These are phyloP conservation scores for Henricia sp. DNA, from an alignment of 53 echinoderm and acorn worm species.

Conservation along the genomic window DNA sequence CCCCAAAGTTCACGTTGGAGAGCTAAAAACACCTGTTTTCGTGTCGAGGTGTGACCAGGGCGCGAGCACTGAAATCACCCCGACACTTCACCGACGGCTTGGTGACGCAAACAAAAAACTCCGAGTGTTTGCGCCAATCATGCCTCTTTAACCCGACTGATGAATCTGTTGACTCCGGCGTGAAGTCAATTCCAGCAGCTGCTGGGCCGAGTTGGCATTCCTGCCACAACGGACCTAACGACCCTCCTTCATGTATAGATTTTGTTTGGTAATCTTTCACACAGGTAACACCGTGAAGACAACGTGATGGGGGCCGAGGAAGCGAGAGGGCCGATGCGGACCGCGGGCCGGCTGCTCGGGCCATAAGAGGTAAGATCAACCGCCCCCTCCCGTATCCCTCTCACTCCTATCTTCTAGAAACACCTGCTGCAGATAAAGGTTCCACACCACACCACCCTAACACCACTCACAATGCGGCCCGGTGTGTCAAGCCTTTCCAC, in stretches of 20 bases:
- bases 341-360: constrained; percentile 28
- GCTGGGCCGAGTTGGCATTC: not conserved
- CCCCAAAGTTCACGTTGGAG: not conserved
- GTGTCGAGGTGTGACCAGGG: constrained; percentile 10
- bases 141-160: not conserved
- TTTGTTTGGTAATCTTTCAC: no score
- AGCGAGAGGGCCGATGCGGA: constrained; percentile 11
- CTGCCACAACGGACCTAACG: not conserved
- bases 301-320: not conserved
- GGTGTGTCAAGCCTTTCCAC: not conserved
- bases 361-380: constrained; percentile 33
- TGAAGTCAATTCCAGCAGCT: constrained; percentile 53
- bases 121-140: not conserved
- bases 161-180: not conserved
- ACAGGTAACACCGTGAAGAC: constrained; percentile 14
- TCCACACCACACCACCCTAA: not conserved
- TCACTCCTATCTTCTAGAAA: not conserved
- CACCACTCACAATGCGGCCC: constrained; percentile 10
- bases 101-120: not conserved
- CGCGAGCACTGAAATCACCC: constrained; percentile 41
- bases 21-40: constrained; percentile 35
- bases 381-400: not conserved
- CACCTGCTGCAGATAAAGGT: constrained; percentile 19
- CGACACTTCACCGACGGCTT: constrained; percentile 1
- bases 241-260: no score